These are phyloP conservation scores for Pituophis catenifer DNA, from an alignment of 2,113 vertebrate species.

Conservation along the genomic window DNA sequence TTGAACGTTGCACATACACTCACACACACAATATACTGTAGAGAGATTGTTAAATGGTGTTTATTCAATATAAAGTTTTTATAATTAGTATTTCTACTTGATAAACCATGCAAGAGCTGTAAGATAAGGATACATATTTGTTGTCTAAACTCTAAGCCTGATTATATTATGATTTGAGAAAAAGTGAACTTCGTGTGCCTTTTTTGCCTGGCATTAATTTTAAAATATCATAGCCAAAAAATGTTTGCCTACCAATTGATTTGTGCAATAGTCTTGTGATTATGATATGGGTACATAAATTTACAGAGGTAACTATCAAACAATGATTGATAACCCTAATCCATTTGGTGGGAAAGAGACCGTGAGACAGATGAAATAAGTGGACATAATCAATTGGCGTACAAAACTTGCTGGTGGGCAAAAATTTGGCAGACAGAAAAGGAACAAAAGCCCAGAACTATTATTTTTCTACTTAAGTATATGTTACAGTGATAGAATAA, in stretches of 20 bases:
- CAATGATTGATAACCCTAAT: background rate
- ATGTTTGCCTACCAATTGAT: background rate
- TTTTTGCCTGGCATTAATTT: background rate
- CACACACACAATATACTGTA: background rate
- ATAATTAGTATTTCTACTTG: background rate
- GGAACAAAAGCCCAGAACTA: background rate
- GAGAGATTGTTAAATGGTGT: background rate
- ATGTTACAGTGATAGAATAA: background rate
- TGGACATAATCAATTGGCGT: background rate
- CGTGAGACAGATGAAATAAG: background rate
- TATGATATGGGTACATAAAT: background rate
- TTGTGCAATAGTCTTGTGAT: background rate
- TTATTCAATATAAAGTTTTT: background rate
- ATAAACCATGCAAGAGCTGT: background rate
- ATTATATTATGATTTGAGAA: background rate
- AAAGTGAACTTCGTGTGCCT: background rate
- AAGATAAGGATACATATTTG: background rate
- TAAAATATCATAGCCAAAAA: background rate
- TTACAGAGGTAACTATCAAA: background rate
- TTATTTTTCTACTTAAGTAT: background rate
- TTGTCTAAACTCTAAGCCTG: background rate
- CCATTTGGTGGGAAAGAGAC: background rate
- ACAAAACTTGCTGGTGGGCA: background rate
- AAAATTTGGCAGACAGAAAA: background rate
- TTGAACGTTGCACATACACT: background rate